phyloP scores from a whole-genome alignment of 2,888 invertebrate genomes.

The Globia sparganii region DNA sequence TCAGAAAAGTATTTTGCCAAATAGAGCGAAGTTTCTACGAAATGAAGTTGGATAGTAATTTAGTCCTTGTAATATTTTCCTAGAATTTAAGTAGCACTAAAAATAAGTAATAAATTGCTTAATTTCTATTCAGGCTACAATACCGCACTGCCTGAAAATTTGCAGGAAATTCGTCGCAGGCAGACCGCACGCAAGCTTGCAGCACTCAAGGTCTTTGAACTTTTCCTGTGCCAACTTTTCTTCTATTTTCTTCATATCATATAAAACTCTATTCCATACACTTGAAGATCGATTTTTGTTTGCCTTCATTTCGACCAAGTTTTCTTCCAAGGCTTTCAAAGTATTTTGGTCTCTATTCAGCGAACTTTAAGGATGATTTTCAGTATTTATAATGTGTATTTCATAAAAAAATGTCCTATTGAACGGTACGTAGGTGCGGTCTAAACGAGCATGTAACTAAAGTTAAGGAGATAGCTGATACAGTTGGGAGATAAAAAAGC shows the following conservation, averaged over 20 bases:
- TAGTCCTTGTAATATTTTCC: neutral
- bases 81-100: neutral
- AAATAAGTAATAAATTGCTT: constrained; percentile 17
- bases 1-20: neutral
- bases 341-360: constrained; percentile 29
- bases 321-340: constrained; percentile 42
- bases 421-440: constrained; percentile 50
- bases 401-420: constrained; percentile 26
- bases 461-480: constrained; percentile 33
- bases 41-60: neutral
- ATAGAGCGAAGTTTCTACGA: neutral
- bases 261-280: constrained; percentile 53
- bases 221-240: constrained; percentile 74
- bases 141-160: constrained; percentile 10
- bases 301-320: constrained; percentile 12
- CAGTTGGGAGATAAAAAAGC: constrained; percentile 12
- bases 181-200: constrained; percentile 67
- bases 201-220: constrained; percentile 72
- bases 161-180: constrained; percentile 66
- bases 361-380: constrained; percentile 11
- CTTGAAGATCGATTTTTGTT: constrained; percentile 25
- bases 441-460: constrained; percentile 26
- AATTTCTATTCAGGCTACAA: constrained; percentile 31
- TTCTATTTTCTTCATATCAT: constrained; percentile 46
- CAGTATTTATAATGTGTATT: neutral